Evolutionary conservation across 2,888 invertebrate genomes (phyloP), one percentile per base, ranked within the genome.

Genomic region (Gibbula magus): DNA sequence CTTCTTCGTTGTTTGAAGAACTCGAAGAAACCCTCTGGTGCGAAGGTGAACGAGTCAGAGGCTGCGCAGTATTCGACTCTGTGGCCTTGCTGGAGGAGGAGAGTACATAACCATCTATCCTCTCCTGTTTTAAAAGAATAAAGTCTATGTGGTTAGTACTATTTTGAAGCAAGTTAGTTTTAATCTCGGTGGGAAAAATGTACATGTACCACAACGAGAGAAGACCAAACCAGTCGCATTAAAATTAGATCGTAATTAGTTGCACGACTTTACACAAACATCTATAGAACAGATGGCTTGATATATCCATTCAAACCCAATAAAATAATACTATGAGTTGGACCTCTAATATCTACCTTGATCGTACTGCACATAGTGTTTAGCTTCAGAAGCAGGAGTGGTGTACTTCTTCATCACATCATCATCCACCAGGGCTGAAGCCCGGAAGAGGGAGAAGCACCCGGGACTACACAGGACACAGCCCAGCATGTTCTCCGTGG

Each of bases 31-130:
- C 87, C 81, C 78, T 99, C 99, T 0, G 99, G 99, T 70, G 98
- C 98, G 90, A 98, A 99, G 4, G 99, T 99, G 93, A 98, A 98
- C 32, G 99, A 99, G 92, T 99, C 99, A 2, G 98, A 98, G 20
- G 99, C 99, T 91, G 99, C 99, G 86, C 98, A 98, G 92, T 99
- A 99, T 93, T 99, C 99, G 0, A 98, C 98, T 85, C 98, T 95
- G 93, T 99, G 99, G 13, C 99, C 99, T 93, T 98, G 95, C 94
- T 99, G 99, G 8, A 99, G 94, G 22, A 99, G 94, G 56, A 99
- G 94, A 0, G 99, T 99, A 91, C 99, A 99, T 82, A 99, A 94
- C 99, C 99, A 99, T 93, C 99, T 96, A 94, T 99, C 99, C 94
- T 99, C 99, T 67, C 98, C 96, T 95, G 92, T 45, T 10, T 1